These are phyloP conservation scores for Tricholaema leucomelas DNA, from an alignment of 2,113 vertebrate genomes.

Conservation along the genomic window DNA sequence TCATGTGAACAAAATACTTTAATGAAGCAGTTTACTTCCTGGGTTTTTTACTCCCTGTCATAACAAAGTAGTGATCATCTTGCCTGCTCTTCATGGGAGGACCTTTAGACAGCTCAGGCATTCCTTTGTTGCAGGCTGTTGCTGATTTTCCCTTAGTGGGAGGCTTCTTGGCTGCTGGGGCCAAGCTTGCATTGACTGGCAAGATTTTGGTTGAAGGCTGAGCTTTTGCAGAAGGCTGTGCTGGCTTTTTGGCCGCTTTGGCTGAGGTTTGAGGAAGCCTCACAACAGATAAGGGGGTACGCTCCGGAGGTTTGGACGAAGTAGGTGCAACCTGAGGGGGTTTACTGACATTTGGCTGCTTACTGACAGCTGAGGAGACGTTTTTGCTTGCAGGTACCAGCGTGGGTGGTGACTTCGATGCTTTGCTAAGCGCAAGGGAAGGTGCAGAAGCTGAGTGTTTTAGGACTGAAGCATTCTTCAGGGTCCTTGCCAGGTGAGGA, in stretches of 20 bases:
- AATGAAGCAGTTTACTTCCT: slow-evolving; percentile 65
- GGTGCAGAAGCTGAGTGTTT: slow-evolving; percentile 46
- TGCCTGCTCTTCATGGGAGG: slow-evolving; percentile 70
- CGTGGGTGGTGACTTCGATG: background rate
- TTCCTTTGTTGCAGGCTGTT: background rate
- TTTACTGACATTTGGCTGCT: background rate
- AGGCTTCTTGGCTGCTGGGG: background rate
- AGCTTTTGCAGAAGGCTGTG: background rate
- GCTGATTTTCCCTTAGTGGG: slow-evolving; percentile 16
- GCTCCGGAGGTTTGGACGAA: slow-evolving; percentile 55
- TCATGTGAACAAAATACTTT: background rate
- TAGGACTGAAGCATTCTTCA: slow-evolving; percentile 13
- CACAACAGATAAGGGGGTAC: slow-evolving; percentile 69
- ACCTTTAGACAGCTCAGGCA: slow-evolving; percentile 21
- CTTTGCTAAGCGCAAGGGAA: slow-evolving; percentile 43
- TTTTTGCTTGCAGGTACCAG: slow-evolving; percentile 39
- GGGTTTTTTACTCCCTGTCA: slow-evolving; percentile 84
- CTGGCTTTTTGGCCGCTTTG: slow-evolving; percentile 25
- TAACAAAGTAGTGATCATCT: slow-evolving; percentile 88
- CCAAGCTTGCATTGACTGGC: background rate
- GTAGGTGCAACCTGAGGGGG: background rate
- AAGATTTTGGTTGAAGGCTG: slow-evolving; percentile 24
- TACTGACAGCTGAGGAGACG: background rate
- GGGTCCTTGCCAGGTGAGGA: background rate
- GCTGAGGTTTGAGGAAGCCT: slow-evolving; percentile 78